Evolutionary conservation across 2,888 invertebrate genomes (phyloP).

Genomic region (Troides oblongomaculatus): DNA sequence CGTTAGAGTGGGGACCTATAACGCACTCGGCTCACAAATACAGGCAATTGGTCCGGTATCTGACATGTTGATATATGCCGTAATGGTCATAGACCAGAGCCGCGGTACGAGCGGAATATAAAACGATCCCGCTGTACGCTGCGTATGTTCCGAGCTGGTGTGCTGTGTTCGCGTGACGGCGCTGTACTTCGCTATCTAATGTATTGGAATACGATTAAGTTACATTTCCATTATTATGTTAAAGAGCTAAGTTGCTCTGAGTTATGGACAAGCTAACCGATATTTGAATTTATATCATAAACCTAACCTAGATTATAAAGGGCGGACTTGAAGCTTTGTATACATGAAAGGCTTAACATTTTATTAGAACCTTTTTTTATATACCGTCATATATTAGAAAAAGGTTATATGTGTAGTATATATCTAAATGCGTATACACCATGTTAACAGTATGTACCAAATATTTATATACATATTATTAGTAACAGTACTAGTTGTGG

Average conservation of each 20-base stretch:
- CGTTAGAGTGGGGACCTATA: conserved; percentile 65
- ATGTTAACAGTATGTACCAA: no score
- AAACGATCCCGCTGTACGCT: conserved; percentile 30
- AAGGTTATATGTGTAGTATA: no score
- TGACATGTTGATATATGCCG: conserved; percentile 73
- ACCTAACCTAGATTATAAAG: no score
- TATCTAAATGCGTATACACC: no score
- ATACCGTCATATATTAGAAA: no score
- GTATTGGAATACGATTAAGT: conserved; percentile 31
- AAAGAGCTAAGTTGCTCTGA: not conserved
- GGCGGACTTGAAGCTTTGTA: no score
- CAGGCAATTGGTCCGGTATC: conserved; percentile 70
- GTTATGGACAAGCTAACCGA: not conserved
- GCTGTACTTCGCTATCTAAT: conserved; percentile 7
- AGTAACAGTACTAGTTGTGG: no score
- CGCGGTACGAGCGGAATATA: conserved; percentile 48
- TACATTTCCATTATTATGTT: conserved; percentile 12
- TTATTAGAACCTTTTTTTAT: no score
- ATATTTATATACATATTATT: no score
- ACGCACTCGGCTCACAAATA: conserved; percentile 59
- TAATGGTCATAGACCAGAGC: conserved; percentile 45
- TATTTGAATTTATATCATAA: not conserved
- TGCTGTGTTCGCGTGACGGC: conserved; percentile 42
- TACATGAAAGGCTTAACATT: no score
- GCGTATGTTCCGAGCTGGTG: conserved; percentile 37